Percentiles rank a stretch among this genome's conserved stretches.
These are phyloP conservation scores for Tribolium madens DNA, from an alignment of 1,140 invertebrate genomes.

Conservation along the genomic window DNA sequence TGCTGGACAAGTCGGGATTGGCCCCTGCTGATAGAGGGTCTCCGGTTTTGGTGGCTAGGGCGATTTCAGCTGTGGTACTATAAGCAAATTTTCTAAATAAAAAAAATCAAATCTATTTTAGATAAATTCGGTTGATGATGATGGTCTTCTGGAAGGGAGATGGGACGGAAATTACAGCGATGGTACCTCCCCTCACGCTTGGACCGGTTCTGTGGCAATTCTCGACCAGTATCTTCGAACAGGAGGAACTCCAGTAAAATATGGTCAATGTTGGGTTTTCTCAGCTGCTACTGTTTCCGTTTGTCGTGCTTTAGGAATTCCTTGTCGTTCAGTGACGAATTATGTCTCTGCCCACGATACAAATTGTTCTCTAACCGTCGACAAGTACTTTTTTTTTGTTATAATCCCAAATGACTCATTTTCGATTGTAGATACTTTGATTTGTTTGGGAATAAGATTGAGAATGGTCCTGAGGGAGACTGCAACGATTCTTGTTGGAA, in stretches of 20 bases:
- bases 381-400: constrained; percentile 67
- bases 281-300: constrained; percentile 79
- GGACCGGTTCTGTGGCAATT: constrained; percentile 79
- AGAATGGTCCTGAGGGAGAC: constrained; percentile 72
- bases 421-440: constrained; percentile 75
- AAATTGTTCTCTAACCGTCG: constrained; percentile 77
- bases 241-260: constrained; percentile 78
- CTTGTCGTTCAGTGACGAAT: constrained; percentile 80
- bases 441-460: constrained; percentile 73
- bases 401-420: too few relatives aligned
- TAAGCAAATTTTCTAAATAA: constrained; percentile 48
- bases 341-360: constrained; percentile 85
- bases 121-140: constrained; percentile 74
- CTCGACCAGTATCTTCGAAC: constrained; percentile 75
- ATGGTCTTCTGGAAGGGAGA: constrained; percentile 77
- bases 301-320: constrained; percentile 74
- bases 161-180: constrained; percentile 81
- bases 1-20: constrained; percentile 73
- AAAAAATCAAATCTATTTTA: constrained; percentile 59
- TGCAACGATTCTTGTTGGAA: constrained; percentile 78
- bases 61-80: constrained; percentile 77
- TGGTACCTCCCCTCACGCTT: constrained; percentile 74
- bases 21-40: constrained; percentile 75
- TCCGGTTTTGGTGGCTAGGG: constrained; percentile 76
- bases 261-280: constrained; percentile 88